These are phyloP conservation scores for Sclerurus mexicanus DNA, from an alignment of 2,113 vertebrate genomes.

Conservation along the genomic window DNA sequence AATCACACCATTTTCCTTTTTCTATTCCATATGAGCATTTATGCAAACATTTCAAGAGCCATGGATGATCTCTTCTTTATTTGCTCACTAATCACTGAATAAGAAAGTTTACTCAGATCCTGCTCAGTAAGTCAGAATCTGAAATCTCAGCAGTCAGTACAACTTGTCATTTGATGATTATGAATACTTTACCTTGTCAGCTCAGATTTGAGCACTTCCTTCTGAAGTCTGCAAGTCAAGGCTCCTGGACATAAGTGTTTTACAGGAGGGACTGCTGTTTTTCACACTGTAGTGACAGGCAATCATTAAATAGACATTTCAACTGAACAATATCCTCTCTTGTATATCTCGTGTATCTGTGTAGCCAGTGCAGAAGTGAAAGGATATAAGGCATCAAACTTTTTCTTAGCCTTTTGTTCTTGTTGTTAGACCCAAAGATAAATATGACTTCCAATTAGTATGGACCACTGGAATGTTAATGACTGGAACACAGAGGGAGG, in stretches of 20 bases:
- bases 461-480: neutral
- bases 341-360: neutral
- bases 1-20: neutral
- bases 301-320: neutral
- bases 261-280: neutral
- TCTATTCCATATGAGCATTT: neutral
- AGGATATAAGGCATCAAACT: neutral
- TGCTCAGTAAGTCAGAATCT: neutral
- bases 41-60: neutral
- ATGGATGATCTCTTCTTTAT: neutral
- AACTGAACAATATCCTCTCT: neutral
- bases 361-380: neutral
- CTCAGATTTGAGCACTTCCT: neutral
- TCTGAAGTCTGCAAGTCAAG: neutral
- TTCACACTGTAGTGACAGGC: neutral
- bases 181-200: neutral
- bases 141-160: neutral
- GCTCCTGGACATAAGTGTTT: neutral
- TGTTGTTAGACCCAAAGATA: neutral
- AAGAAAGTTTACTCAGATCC: neutral
- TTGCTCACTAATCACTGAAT: neutral
- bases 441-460: neutral
- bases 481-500: neutral
- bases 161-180: neutral
- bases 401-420: neutral